A percentile compares a stretch with the other conserved stretches of the same genome.
Evolutionary conservation across 2,888 invertebrate genomes (phyloP).

Genomic region (Hemaris fuciformis): DNA sequence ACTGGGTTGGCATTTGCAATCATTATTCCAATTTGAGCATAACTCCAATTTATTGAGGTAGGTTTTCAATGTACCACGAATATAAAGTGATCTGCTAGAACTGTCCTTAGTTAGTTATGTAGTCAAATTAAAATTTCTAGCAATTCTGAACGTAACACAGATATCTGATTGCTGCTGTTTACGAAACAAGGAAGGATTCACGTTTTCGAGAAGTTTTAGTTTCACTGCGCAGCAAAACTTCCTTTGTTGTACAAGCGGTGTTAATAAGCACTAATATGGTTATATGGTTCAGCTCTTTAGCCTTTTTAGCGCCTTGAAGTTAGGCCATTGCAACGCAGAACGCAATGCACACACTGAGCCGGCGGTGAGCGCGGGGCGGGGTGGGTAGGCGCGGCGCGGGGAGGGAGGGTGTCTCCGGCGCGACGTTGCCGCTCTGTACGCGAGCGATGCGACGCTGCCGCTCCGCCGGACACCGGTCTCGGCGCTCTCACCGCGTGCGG

Average conservation of each 20-base stretch:
- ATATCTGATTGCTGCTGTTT: no score
- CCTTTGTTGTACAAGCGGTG: slow-evolving; percentile 46
- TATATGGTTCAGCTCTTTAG: slow-evolving; percentile 47
- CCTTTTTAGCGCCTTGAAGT: slow-evolving; percentile 48
- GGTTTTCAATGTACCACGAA: background rate
- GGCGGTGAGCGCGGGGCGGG: slow-evolving; percentile 44
- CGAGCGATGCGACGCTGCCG: slow-evolving; percentile 56
- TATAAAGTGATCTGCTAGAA: background rate
- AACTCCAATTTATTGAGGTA: background rate
- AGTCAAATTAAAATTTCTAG: no score
- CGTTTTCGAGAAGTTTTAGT: slow-evolving; percentile 1
- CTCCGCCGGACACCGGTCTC: slow-evolving; percentile 64
- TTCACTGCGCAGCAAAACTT: slow-evolving; percentile 28
- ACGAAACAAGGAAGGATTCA: background rate
- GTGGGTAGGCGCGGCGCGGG: slow-evolving; percentile 18
- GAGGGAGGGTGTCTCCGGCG: slow-evolving; percentile 39
- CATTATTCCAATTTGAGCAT: background rate
- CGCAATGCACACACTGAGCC: slow-evolving; percentile 30
- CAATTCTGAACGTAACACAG: no score
- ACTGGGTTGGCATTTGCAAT: background rate
- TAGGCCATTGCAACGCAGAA: slow-evolving; percentile 38
- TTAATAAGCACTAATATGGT: slow-evolving; percentile 58
- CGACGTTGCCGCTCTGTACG: background rate
- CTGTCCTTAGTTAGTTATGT: no score
- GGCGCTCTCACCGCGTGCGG: slow-evolving; percentile 50